phyloP scores from a whole-genome alignment of 2,797 vertebrate species.

The Falco concolor region DNA sequence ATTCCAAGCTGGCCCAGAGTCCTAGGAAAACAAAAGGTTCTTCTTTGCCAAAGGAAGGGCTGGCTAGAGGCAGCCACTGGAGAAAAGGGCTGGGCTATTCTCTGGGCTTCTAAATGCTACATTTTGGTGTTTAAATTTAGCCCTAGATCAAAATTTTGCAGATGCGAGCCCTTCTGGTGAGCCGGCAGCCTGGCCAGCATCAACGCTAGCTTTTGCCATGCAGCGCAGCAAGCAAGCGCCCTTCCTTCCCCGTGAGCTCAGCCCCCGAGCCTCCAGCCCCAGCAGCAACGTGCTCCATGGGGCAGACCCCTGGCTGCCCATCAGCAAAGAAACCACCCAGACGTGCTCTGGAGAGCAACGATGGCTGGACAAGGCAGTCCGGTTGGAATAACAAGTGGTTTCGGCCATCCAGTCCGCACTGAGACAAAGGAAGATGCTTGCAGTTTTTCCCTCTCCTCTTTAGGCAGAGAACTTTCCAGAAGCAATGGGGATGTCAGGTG shows the following conservation, averaged over 20 bases:
- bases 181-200: neutral
- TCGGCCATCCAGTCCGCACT: neutral
- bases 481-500: neutral
- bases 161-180: neutral
- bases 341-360: fast-evolving
- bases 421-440: neutral
- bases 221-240: neutral
- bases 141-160: neutral
- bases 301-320: neutral
- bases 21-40: slow-evolving; percentile 40
- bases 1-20: neutral
- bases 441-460: neutral
- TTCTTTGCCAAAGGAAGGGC: slow-evolving; percentile 38
- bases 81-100: neutral
- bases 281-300: neutral
- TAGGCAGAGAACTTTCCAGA: neutral
- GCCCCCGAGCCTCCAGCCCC: neutral
- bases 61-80: neutral
- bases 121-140: slow-evolving; percentile 46
- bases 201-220: neutral
- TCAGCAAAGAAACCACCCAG: neutral
- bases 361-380: neutral
- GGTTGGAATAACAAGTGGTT: neutral
- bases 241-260: neutral
- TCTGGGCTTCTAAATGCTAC: neutral